Base-by-base conservation (phyloP, 2,888 invertebrate species). In the Mongoloraphidia duomilia region DNA sequence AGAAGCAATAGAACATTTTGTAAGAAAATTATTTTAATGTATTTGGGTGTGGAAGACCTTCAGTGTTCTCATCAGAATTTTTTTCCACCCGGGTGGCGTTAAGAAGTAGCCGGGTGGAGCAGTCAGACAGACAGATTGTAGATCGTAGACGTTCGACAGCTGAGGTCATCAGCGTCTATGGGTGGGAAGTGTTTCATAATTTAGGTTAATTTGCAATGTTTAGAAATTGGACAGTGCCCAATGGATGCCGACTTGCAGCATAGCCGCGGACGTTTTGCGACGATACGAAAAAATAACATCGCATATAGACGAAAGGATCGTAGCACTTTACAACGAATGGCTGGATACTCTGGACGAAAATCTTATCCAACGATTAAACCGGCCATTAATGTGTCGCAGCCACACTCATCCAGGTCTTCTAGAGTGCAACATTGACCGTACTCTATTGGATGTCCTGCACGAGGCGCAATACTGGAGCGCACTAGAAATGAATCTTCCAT, bases 361-460 rank as follows among this genome's bases (percentile, higher is more conserved):
- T 62, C 71, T 78, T 44, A 65, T 69, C 1, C 64, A 66, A 1
- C 74, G 76, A 41, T 65, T 87, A 26, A 82, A 88, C 58, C 75
- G 79, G 41, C 80, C 84, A 0, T 67, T 93, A 48, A 80, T 93
- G 76, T 69, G 77, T 51, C 78, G 79, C 52, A 85, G 83, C 60
- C 62, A 66, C 13, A 68, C 69, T 5, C 73, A 76, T 47, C 75
- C 76, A 13, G 84, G 83, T 0, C 68, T 85, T 43, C 63, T 91
- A 52, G 83, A 86, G 62, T 82, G 82, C 62, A 90, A 91, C 63
- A 83, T 90, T 56, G 86, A 90, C 63, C 74, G 80, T 50, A 71
- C 71, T 39, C 68, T 86, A 47, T 61, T 87, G 59, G 78, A 79
- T 50, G 68, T 87, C 41, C 83, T 82, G 60, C 73, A 75, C 52